Percentiles rank a stretch among this genome's conserved stretches.
Evolutionary conservation across 2,797 vertebrate genomes (phyloP).

Genomic region (Alectoris magna): DNA sequence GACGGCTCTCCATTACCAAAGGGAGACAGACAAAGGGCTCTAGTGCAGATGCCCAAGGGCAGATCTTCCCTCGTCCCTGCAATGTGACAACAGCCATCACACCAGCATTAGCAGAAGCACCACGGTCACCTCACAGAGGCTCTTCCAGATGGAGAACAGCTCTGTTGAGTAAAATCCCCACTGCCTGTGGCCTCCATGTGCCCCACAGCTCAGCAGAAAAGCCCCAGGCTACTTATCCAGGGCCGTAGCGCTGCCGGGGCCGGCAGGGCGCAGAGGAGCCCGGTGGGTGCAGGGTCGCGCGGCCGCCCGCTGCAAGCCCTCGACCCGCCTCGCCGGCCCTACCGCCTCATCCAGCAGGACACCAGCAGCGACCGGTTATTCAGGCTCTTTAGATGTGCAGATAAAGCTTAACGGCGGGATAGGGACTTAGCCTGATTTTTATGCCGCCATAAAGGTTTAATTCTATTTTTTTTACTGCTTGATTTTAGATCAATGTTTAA

Average conservation of each 20-base stretch:
- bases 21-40: background rate
- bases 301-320: background rate
- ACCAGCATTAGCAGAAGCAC: fast-evolving
- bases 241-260: background rate
- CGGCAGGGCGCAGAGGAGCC: background rate
- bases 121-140: background rate
- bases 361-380: background rate
- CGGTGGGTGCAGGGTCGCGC: fast-evolving
- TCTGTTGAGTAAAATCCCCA: background rate
- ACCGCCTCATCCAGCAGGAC: background rate
- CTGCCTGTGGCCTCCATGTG: background rate
- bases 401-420: background rate
- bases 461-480: slow-evolving; percentile 32
- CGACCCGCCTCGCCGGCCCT: fast-evolving
- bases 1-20: background rate
- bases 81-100: background rate
- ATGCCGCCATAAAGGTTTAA: slow-evolving; percentile 1
- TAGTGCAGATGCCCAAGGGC: background rate
- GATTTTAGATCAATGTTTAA: slow-evolving; percentile 18
- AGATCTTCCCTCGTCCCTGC: background rate
- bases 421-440: background rate
- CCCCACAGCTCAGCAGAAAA: background rate
- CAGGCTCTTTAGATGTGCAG: background rate
- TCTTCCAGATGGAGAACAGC: background rate
- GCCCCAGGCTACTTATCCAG: background rate